These are phyloP conservation scores for Phasianus colchicus DNA, from an alignment of 2,113 vertebrate species.

Conservation along the genomic window DNA sequence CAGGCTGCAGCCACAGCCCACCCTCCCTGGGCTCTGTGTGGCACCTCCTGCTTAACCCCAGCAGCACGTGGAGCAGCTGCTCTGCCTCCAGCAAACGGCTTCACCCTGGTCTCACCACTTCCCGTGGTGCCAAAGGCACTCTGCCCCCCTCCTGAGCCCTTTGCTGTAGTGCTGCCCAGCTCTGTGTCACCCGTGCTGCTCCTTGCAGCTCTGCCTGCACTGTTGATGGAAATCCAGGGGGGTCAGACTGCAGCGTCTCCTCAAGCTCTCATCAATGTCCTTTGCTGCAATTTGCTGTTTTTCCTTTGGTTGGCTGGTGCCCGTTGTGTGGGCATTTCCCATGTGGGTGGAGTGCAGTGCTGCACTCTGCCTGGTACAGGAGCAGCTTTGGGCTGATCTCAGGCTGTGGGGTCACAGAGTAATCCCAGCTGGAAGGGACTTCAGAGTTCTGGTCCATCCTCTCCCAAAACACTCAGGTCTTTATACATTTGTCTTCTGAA, in stretches of 20 bases:
- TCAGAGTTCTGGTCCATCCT: background rate
- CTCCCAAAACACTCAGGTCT: background rate
- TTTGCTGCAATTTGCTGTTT: background rate
- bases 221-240: background rate
- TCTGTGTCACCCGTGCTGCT: background rate
- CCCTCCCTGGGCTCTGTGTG: background rate
- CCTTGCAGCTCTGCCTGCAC: accelerated
- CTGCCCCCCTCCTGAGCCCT: background rate
- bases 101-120: background rate
- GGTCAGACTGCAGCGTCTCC: background rate
- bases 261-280: background rate
- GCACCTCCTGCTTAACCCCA: background rate
- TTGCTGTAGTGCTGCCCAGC: background rate
- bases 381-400: accelerated
- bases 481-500: background rate
- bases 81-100: background rate
- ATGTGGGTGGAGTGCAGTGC: background rate
- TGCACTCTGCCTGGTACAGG: accelerated
- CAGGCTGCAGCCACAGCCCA: background rate
- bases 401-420: background rate
- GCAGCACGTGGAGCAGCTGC: accelerated
- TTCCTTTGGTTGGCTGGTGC: background rate
- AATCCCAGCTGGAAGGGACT: background rate
- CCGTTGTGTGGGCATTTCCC: accelerated
- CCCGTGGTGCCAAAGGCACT: background rate